phyloP scores from a whole-genome alignment of 2,113 vertebrate genomes.

The Pipa parva region DNA sequence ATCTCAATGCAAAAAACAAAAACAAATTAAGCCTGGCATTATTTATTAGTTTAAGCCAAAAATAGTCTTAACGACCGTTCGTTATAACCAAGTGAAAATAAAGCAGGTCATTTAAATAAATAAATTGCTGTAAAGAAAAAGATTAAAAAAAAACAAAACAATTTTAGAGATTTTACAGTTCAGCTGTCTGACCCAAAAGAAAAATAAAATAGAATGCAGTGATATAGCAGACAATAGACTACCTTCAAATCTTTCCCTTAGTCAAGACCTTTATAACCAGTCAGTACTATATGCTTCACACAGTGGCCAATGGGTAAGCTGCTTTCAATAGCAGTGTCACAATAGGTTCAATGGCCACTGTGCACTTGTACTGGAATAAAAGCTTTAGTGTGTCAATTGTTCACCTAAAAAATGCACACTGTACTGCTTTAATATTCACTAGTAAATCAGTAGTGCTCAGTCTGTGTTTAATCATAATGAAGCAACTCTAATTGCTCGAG shows the following conservation, averaged over 20 bases:
- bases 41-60: constrained; percentile 66
- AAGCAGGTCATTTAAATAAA: constrained; percentile 41
- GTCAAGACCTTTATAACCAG: constrained; percentile 78
- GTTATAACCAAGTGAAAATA: constrained; percentile 65
- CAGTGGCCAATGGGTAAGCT: constrained; percentile 69
- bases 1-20: constrained; percentile 46
- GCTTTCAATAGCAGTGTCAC: constrained; percentile 70
- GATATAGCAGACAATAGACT: constrained; percentile 71
- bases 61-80: constrained; percentile 71
- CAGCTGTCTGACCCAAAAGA: constrained; percentile 56
- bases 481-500: constrained; percentile 63
- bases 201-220: constrained; percentile 65
- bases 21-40: constrained; percentile 63
- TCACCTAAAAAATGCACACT: constrained; percentile 53
- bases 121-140: constrained; percentile 27
- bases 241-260: constrained; percentile 65
- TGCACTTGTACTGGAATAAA: constrained; percentile 64
- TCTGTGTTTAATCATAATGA: constrained; percentile 62
- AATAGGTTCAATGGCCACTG: constrained; percentile 74
- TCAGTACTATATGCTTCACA: constrained; percentile 70
- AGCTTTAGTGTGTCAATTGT: constrained; percentile 64
- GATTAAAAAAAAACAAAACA: constrained; percentile 52
- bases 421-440: constrained; percentile 62
- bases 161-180: constrained; percentile 68
- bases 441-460: constrained; percentile 48